Evolutionary conservation across 2,888 invertebrate genomes (phyloP).

Genomic region (Heterodera filipjevi): DNA sequence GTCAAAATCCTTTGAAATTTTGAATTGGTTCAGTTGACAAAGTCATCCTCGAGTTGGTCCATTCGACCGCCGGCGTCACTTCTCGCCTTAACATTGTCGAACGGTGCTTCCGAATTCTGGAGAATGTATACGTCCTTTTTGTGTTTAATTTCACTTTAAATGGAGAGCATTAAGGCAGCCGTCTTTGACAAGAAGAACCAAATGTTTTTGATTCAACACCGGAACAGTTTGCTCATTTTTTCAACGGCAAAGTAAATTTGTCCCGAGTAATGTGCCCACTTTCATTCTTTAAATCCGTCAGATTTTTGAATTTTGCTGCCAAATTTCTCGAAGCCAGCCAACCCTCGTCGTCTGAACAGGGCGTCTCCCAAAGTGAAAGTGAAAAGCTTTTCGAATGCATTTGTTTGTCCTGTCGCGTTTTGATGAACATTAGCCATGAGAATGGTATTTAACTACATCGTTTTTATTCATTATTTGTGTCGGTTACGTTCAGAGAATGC

Average conservation of each 20-base stretch:
- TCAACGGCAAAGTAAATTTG: slow-evolving; percentile 47
- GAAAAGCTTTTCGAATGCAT: slow-evolving; percentile 44
- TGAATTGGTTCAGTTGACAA: slow-evolving; percentile 41
- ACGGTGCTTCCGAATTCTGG: slow-evolving; percentile 55
- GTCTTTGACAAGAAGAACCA: slow-evolving; percentile 57
- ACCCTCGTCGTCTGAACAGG: background rate
- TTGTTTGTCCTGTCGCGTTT: slow-evolving; percentile 49
- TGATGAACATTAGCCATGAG: slow-evolving; percentile 58
- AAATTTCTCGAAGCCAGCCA: slow-evolving; percentile 10
- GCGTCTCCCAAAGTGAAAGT: slow-evolving; percentile 17
- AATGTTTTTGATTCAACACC: slow-evolving; percentile 55
- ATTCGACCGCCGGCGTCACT: slow-evolving; percentile 22
- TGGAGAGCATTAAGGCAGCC: slow-evolving; percentile 42
- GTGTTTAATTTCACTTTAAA: background rate
- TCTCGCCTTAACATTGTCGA: slow-evolving; percentile 47
- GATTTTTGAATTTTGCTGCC: slow-evolving; percentile 25
- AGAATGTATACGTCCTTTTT: slow-evolving; percentile 42
- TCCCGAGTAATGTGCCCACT: background rate
- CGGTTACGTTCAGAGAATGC: slow-evolving; percentile 1
- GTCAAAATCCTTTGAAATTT: no score
- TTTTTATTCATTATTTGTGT: background rate
- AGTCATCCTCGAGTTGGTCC: slow-evolving; percentile 33
- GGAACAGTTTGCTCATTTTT: slow-evolving; percentile 47
- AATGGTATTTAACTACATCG: slow-evolving; percentile 44
- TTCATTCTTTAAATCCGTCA: background rate